A percentile compares a stretch with the other conserved stretches of the same genome.
These are phyloP conservation scores for Gnatocerus cornutus DNA, from an alignment of 2,888 invertebrate species.

Conservation along the genomic window DNA sequence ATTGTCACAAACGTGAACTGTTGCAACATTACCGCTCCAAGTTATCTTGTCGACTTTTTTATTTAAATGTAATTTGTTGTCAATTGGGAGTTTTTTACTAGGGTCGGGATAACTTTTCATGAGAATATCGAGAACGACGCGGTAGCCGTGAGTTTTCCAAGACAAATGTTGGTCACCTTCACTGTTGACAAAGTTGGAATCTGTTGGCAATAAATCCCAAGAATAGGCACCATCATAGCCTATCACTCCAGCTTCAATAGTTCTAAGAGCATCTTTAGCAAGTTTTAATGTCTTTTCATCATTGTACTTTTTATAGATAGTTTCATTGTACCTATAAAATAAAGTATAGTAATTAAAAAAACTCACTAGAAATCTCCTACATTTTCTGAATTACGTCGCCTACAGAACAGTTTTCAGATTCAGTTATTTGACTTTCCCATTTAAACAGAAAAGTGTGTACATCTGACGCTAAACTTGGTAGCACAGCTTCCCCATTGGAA, in stretches of 20 bases:
- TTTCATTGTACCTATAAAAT: constrained; percentile 51
- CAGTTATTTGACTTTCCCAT: neutral
- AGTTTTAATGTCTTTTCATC: constrained; percentile 44
- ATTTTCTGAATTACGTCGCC: constrained; percentile 4
- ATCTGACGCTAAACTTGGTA: neutral
- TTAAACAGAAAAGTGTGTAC: neutral
- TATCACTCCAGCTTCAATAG: neutral
- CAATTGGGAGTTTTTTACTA: constrained; percentile 19
- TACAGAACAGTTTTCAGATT: neutral
- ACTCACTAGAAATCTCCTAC: constrained; percentile 8
- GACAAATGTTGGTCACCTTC: constrained; percentile 10
- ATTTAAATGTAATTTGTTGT: constrained; percentile 20
- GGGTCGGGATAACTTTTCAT: constrained; percentile 27
- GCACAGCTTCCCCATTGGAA: neutral
- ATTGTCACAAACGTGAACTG: constrained; percentile 67
- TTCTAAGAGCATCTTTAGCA: constrained; percentile 45
- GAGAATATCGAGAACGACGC: constrained; percentile 15
- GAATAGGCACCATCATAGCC: constrained; percentile 26
- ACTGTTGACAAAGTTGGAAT: neutral
- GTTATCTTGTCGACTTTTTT: constrained; percentile 15
- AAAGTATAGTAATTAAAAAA: constrained; percentile 13
- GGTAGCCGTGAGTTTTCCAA: constrained; percentile 24
- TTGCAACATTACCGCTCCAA: neutral
- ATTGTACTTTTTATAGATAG: constrained; percentile 47
- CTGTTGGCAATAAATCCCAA: constrained; percentile 4